A percentile compares a stretch with the other conserved stretches of the same genome.
phyloP scores from a whole-genome alignment of 2,113 vertebrate species.

The Odontophorus gujanensis region DNA sequence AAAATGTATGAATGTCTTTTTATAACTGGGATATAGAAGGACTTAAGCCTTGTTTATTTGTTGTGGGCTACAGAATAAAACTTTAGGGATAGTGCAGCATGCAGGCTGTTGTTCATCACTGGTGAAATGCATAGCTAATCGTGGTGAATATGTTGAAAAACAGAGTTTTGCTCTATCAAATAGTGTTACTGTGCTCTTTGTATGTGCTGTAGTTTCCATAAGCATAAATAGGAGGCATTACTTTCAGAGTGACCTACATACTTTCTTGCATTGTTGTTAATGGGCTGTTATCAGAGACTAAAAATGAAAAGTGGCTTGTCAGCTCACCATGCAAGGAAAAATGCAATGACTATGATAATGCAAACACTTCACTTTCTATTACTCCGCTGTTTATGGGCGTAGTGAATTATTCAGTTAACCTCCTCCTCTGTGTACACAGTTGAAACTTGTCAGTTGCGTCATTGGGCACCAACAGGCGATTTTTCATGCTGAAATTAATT shows the following conservation, averaged over 20 bases:
- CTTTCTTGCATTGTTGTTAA: rapidly evolving
- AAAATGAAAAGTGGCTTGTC: background rate
- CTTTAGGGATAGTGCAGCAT: background rate
- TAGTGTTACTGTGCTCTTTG: background rate
- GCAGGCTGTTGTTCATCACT: background rate
- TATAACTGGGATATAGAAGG: background rate
- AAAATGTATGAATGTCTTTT: background rate
- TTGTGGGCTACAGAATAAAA: background rate
- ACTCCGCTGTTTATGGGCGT: background rate
- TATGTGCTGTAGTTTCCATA: background rate
- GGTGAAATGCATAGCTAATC: background rate
- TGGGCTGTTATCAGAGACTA: background rate
- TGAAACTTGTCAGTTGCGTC: background rate
- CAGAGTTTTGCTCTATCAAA: background rate
- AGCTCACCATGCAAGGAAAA: background rate
- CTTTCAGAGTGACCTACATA: background rate
- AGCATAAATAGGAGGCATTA: background rate
- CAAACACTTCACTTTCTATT: background rate
- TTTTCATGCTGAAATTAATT: constrained; percentile 7
- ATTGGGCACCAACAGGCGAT: background rate
- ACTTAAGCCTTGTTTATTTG: background rate
- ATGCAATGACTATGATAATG: background rate
- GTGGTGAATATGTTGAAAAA: background rate
- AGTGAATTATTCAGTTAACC: background rate
- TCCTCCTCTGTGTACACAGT: background rate